phyloP scores from a whole-genome alignment of 1,140 invertebrate species.

The Pogonognathellus flavescens region DNA sequence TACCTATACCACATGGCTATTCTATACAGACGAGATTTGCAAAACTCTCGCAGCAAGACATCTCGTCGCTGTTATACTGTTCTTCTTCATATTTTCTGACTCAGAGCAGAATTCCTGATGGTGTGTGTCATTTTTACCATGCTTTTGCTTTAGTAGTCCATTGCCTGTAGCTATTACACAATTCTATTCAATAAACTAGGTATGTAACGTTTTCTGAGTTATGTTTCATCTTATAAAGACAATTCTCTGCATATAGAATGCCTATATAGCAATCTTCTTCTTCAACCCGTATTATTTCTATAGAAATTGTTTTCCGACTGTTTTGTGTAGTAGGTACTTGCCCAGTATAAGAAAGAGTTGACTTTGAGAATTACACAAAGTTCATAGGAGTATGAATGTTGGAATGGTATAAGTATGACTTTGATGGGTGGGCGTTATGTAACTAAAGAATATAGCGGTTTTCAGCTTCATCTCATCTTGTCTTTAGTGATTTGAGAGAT shows the following conservation, averaged over 20 bases:
- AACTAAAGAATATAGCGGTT: slow-evolving; percentile 40
- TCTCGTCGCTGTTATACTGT: no score
- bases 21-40: no score
- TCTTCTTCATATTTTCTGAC: no score
- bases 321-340: neutral
- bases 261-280: no score
- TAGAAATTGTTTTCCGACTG: no score
- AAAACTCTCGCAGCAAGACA: no score
- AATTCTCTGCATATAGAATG: no score
- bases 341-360: neutral
- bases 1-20: no score
- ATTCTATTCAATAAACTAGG: slow-evolving; percentile 1
- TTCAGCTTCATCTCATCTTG: slow-evolving; percentile 37
- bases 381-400: neutral
- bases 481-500: slow-evolving; percentile 12
- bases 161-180: slow-evolving; percentile 17
- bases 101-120: neutral
- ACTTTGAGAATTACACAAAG: neutral
- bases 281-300: neutral
- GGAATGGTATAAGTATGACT: neutral
- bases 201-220: neutral
- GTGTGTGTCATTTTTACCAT: neutral
- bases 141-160: slow-evolving; percentile 17
- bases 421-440: slow-evolving; percentile 26
- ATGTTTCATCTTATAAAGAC: no score